Evolutionary conservation across 2,113 vertebrate genomes (phyloP).

Genomic region (Takifugu bimaculatus): DNA sequence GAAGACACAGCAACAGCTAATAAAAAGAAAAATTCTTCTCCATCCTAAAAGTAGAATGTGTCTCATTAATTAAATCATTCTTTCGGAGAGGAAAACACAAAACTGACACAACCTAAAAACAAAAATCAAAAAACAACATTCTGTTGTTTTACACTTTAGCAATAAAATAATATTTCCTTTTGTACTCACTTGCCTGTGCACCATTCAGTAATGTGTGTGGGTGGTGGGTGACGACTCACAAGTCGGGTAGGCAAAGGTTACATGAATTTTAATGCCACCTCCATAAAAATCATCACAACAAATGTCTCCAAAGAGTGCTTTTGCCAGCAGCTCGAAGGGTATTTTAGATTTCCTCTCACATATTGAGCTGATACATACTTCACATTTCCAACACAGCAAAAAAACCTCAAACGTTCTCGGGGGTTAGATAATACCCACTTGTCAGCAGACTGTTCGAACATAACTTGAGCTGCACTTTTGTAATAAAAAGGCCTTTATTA

Average conservation of each 20-base stretch:
- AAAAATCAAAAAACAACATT: too few species aligned
- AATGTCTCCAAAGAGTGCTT: conserved; percentile 36
- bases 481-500: conserved; percentile 41
- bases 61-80: too few species aligned
- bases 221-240: conserved; percentile 37
- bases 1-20: conserved; percentile 1
- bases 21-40: too few species aligned
- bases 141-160: too few species aligned
- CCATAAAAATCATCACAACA: conserved; percentile 52
- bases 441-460: conserved; percentile 36
- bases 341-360: conserved; percentile 29
- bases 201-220: conserved; percentile 44
- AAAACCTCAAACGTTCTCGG: conserved; percentile 25
- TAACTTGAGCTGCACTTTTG: conserved; percentile 11
- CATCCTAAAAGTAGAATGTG: neutral
- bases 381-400: conserved; percentile 30
- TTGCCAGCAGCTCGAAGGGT: conserved; percentile 36
- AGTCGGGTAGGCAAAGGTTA: conserved; percentile 27
- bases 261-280: conserved; percentile 58
- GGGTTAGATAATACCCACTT: conserved; percentile 49
- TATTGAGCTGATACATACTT: conserved; percentile 20
- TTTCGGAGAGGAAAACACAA: too few species aligned
- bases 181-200: conserved; percentile 18
- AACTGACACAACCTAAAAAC: too few species aligned
- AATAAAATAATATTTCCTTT: too few species aligned